Evolutionary conservation across 2,113 vertebrate species (phyloP), one percentile per base, ranked within the genome.

Genomic region (Ranitomeya imitator): DNA sequence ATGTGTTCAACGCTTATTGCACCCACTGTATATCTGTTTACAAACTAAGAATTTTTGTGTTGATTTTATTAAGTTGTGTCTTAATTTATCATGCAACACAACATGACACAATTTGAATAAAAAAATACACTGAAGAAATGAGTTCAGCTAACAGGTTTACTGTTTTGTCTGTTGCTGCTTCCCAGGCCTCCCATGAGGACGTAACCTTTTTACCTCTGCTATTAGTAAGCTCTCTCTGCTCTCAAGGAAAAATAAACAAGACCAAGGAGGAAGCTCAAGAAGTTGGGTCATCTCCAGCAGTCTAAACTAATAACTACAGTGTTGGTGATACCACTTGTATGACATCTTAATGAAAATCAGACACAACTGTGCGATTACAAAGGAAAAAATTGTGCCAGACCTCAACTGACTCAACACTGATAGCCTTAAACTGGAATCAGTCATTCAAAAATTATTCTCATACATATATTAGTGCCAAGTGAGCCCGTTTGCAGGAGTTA

Each of bases 391-490:
- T 60, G 7, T 14, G 23, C 63, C 73, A 5, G 69, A 85, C 14
- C 67, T 26, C 7, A 13, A 63, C 54, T 91, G 0, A 0, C 51
- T 86, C 92, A 92, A 83, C 0, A 8, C 2, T 18, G 1, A 2
- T 6, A 86, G 69, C 85, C 87, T 76, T 89, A 81, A 90, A 92
- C 80, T 63, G 57, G 15, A 82, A 81, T 67, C 63, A 86, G 85
- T 59, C 84, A n/a, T 14, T 7, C 89, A 78, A 89, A 88, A 71
- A 12, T 87, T 88, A 91, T 23, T 23, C 57, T 51, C 77, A 57
- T 57, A 79, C 52, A 55, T 55, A 10, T 0, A 86, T 51, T 65
- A 83, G 60, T 83, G 80, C 59, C 85, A 78, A 79, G 89, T 86
- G 89, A 84, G 89, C 18, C 54, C 76, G 8, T 52, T 80, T 90